Conservation (phyloP, 2,888 invertebrate species). For the Entomobrya proxima region DNA sequence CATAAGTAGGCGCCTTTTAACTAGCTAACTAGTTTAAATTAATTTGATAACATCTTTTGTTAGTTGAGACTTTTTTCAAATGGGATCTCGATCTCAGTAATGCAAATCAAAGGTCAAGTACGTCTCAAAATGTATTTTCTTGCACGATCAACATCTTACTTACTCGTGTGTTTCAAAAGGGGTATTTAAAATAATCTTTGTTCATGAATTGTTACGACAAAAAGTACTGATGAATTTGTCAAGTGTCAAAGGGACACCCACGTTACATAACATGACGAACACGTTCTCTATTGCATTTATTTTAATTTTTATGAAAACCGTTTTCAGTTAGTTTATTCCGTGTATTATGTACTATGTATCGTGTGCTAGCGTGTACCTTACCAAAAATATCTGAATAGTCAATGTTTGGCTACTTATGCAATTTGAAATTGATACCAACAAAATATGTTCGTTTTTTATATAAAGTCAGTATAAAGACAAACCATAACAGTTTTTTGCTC, state of each 20-base stretch:
- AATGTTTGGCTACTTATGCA: constrained; percentile 4
- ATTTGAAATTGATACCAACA: constrained; percentile 47
- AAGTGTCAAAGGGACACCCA: constrained; percentile 12
- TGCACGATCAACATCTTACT: neutral
- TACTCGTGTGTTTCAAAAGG: constrained; percentile 43
- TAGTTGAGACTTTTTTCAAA: constrained; percentile 49
- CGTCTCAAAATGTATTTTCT: constrained; percentile 11
- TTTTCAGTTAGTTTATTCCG: constrained; percentile 13
- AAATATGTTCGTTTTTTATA: constrained; percentile 53
- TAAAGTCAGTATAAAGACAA: constrained; percentile 55
- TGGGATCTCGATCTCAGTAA: constrained; percentile 64
- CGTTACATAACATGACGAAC: constrained; percentile 1
- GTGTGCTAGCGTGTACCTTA: constrained; percentile 43
- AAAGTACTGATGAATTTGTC: constrained; percentile 36
- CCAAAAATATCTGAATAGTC: constrained; percentile 14
- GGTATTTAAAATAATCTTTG: constrained; percentile 53
- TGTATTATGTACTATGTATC: constrained; percentile 16
- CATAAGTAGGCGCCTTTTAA: neutral
- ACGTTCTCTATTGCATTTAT: constrained; percentile 41
- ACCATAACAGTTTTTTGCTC: constrained; percentile 63
- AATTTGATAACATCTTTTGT: constrained; percentile 2
- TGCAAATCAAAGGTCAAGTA: constrained; percentile 35
- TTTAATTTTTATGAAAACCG: neutral
- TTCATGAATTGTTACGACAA: constrained; percentile 5
- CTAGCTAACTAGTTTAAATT: neutral